Evolutionary conservation across 2,113 vertebrate species (phyloP).

Genomic region (Cyprinodon variegatus): DNA sequence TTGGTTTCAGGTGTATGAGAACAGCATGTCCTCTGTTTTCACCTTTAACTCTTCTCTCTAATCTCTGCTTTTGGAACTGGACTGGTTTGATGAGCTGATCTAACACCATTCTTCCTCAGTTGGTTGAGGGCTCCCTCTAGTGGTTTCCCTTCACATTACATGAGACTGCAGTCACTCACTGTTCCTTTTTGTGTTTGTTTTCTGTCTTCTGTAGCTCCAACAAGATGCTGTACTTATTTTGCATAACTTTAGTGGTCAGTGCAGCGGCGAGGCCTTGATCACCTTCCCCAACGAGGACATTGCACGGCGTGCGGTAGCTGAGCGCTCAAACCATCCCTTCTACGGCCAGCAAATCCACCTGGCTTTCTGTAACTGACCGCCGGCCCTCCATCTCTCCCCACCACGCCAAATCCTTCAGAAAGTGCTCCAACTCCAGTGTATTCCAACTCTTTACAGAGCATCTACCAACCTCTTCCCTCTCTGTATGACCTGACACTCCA

Average conservation of each 20-base stretch:
- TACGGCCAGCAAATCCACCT: constrained; percentile 83
- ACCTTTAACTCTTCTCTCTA: constrained; percentile 19
- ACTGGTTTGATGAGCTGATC: constrained; percentile 27
- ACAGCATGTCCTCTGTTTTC: constrained; percentile 35
- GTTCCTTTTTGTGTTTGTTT: neutral
- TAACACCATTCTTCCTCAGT: constrained; percentile 5
- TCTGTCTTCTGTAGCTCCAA: constrained; percentile 79
- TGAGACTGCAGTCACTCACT: neutral
- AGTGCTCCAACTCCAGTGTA: neutral
- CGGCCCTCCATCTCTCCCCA: constrained; percentile 11
- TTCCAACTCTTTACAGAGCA: constrained; percentile 4
- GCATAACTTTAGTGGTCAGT: constrained; percentile 89
- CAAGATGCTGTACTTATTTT: constrained; percentile 87
- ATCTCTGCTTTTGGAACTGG: constrained; percentile 21
- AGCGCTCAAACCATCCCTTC: constrained; percentile 82
- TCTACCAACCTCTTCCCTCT: neutral
- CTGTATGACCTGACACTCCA: constrained; percentile 29
- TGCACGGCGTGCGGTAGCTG: constrained; percentile 84
- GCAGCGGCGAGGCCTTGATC: constrained; percentile 89
- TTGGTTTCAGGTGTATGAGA: constrained; percentile 42
- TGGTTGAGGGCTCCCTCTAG: constrained; percentile 47
- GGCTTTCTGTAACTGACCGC: constrained; percentile 79
- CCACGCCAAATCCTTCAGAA: neutral
- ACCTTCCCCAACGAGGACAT: constrained; percentile 87
- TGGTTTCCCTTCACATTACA: constrained; percentile 29